Conservation (phyloP, 2,888 invertebrate genomes). For the Noctua janthe region DNA sequence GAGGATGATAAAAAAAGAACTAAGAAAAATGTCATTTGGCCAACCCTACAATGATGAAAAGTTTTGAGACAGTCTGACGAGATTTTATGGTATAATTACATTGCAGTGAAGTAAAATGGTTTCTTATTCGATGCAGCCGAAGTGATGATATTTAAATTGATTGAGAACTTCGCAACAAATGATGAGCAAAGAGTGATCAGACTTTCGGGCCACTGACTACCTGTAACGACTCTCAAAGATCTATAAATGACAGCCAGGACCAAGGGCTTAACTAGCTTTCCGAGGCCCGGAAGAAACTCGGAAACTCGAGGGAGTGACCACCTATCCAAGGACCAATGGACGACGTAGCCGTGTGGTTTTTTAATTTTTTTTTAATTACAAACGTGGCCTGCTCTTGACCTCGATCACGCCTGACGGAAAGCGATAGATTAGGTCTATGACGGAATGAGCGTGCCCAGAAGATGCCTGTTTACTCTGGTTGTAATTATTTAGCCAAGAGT, state of each 20-base stretch:
- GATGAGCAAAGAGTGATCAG: background rate
- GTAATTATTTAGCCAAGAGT: background rate
- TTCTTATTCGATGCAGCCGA: slow-evolving; percentile 45
- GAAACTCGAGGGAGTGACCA: no score
- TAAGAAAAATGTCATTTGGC: background rate
- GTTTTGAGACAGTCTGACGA: slow-evolving; percentile 72
- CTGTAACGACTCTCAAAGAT: background rate
- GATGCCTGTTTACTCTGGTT: background rate
- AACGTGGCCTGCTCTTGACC: no score
- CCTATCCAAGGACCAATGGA: no score
- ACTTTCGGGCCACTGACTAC: background rate
- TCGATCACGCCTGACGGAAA: no score
- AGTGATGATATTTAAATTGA: slow-evolving; percentile 17
- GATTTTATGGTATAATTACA: slow-evolving; percentile 73
- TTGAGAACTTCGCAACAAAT: slow-evolving; percentile 25
- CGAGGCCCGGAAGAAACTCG: no score
- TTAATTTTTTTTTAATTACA: no score
- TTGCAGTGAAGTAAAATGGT: slow-evolving; percentile 53
- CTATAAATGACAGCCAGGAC: no score
- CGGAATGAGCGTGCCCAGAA: no score
- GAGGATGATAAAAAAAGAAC: background rate
- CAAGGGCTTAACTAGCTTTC: no score
- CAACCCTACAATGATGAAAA: slow-evolving; percentile 57
- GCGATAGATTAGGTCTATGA: no score
- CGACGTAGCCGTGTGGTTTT: no score